Conservation (phyloP, 2,113 vertebrate genomes). For the Labeo rohita region DNA sequence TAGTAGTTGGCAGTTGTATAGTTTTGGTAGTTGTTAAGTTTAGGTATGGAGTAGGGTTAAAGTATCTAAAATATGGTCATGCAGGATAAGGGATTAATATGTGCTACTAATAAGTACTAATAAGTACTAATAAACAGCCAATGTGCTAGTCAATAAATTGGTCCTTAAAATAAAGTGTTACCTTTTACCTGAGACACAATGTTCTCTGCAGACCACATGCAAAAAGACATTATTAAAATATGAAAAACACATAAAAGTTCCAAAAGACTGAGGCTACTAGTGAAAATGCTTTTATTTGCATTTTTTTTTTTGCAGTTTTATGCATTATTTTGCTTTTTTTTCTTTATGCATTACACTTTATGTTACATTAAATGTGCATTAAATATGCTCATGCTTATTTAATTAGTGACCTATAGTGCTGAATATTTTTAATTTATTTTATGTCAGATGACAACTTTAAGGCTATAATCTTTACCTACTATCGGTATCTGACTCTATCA, state of each 20-base stretch:
- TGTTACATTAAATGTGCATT: neutral
- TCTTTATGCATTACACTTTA: neutral
- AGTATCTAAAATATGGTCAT: too few relatives aligned
- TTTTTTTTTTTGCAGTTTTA: neutral
- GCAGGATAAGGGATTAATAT: too few relatives aligned
- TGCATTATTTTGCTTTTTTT: neutral
- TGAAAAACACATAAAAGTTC: neutral
- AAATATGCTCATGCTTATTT: neutral
- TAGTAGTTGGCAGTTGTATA: too few relatives aligned
- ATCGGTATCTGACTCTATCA: neutral
- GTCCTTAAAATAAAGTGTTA: too few relatives aligned
- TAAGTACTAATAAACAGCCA: too few relatives aligned
- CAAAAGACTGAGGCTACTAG: neutral
- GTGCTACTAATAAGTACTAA: too few relatives aligned
- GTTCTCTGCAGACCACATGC: neutral
- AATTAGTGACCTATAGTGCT: neutral
- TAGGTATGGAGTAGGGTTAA: too few relatives aligned
- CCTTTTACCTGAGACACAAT: neutral
- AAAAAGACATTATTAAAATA: neutral
- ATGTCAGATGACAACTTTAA: neutral
- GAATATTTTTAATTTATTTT: neutral
- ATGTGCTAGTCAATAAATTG: too few relatives aligned
- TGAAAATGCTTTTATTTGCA: neutral
- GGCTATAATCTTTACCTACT: neutral
- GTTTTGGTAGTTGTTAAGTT: too few relatives aligned